Conservation (phyloP, 1,140 invertebrate species). For the Proctacanthus coquilletti region DNA sequence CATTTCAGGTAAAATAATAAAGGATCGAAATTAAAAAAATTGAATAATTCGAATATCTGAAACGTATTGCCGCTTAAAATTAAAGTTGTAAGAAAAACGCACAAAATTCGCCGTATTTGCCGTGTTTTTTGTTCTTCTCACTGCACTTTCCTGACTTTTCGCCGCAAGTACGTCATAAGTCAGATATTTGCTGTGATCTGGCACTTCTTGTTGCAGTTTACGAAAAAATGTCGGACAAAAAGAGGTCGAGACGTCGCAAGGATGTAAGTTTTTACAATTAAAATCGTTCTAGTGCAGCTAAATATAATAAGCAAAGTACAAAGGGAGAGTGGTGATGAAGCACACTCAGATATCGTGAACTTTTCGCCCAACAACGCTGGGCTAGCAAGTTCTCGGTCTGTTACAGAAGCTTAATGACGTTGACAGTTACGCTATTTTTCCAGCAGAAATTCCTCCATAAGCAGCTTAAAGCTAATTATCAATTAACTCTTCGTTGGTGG, state of each 20-base stretch:
- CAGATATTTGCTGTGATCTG: no score
- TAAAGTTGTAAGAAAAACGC: no score
- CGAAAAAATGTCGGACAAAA: slow-evolving; percentile 26
- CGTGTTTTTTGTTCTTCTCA: no score
- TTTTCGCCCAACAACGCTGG: slow-evolving; percentile 11
- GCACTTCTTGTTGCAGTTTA: neutral
- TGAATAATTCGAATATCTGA: no score
- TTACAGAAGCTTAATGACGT: neutral
- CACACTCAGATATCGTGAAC: slow-evolving; percentile 2
- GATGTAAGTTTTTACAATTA: slow-evolving; percentile 19
- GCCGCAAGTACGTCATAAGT: no score
- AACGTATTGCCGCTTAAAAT: no score
- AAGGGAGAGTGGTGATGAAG: neutral
- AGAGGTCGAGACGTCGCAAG: slow-evolving; percentile 26
- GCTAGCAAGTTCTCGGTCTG: slow-evolving; percentile 19
- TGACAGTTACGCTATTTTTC: neutral
- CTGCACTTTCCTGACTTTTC: no score
- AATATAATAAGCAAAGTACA: slow-evolving; percentile 2
- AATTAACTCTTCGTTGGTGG: no score
- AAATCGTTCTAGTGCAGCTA: neutral
- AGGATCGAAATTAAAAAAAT: no score
- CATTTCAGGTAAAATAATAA: no score
- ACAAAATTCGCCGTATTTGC: no score
- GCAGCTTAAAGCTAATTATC: no score
- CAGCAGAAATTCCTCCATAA: neutral